A percentile compares a stretch with the other conserved stretches of the same genome.
These are phyloP conservation scores for Oasisia sp. DNA, from an alignment of 2,888 invertebrate genomes.

Conservation along the genomic window DNA sequence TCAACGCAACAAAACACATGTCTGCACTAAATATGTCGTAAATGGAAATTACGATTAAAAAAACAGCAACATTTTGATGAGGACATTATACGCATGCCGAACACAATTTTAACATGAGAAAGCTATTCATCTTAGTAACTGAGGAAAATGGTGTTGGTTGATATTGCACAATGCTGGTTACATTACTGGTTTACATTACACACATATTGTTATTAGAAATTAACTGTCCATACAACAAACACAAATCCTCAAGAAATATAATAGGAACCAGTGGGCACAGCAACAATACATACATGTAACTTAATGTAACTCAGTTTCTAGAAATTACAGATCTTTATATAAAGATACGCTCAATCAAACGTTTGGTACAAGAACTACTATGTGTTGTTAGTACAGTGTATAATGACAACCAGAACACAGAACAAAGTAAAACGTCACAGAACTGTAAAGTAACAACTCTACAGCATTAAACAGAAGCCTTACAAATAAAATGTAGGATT, in stretches of 20 bases:
- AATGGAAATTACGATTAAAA: background rate
- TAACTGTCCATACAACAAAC: background rate
- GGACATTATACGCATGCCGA: background rate
- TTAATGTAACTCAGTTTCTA: conserved; percentile 7
- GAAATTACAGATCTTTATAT: background rate
- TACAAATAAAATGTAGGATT: background rate
- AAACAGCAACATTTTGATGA: background rate
- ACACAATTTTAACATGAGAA: background rate
- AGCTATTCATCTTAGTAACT: background rate
- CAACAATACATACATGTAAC: conserved; percentile 1
- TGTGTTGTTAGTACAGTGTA: background rate
- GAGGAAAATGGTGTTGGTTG: background rate
- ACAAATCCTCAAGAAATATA: background rate
- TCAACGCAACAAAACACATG: background rate
- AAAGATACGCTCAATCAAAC: background rate
- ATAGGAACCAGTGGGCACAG: background rate
- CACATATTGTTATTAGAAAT: background rate
- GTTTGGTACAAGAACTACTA: background rate
- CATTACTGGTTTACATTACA: background rate
- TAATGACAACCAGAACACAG: background rate
- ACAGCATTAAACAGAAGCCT: background rate
- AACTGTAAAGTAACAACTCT: background rate
- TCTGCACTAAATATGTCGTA: background rate
- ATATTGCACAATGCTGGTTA: background rate
- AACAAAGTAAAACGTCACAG: background rate